Percentiles rank a stretch among this genome's conserved stretches.
phyloP scores from a whole-genome alignment of 30 jellyfish, hydroid and myxozoan genomes.

The Morbakka virulenta region DNA sequence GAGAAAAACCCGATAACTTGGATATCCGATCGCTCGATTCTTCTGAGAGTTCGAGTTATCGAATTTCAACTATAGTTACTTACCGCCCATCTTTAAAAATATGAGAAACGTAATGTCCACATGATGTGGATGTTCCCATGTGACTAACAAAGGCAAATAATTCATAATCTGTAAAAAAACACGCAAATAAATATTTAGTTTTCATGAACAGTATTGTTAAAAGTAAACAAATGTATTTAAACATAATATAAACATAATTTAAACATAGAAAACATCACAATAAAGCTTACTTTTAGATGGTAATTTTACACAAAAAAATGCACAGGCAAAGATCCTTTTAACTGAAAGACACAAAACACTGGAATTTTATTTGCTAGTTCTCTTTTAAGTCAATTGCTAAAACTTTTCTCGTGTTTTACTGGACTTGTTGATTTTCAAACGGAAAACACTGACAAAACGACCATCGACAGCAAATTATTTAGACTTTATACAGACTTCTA shows the following conservation, averaged over 20 bases:
- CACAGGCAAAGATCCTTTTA: background rate
- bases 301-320: background rate
- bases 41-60: background rate
- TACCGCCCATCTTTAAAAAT: conserved; percentile 84
- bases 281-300: background rate
- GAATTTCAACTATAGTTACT: background rate
- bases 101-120: conserved; percentile 99
- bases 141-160: conserved; percentile 92
- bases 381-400: too few relatives aligned
- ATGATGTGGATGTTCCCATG: conserved; percentile 98
- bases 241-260: background rate
- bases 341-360: background rate
- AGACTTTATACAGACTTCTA: too few relatives aligned
- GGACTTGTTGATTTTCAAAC: too few relatives aligned
- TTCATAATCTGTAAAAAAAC: conserved; percentile 64
- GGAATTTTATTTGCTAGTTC: background rate
- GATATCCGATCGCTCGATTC: background rate
- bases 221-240: background rate
- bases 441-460: too few relatives aligned
- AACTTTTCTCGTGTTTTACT: too few relatives aligned
- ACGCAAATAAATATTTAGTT: background rate
- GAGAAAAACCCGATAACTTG: too few relatives aligned
- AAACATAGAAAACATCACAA: background rate
- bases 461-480: too few relatives aligned
- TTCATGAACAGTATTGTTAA: background rate